These are phyloP conservation scores for Stichodactyla mertensii DNA, from an alignment of 64 coral and sea anemone genomes.

Conservation along the genomic window DNA sequence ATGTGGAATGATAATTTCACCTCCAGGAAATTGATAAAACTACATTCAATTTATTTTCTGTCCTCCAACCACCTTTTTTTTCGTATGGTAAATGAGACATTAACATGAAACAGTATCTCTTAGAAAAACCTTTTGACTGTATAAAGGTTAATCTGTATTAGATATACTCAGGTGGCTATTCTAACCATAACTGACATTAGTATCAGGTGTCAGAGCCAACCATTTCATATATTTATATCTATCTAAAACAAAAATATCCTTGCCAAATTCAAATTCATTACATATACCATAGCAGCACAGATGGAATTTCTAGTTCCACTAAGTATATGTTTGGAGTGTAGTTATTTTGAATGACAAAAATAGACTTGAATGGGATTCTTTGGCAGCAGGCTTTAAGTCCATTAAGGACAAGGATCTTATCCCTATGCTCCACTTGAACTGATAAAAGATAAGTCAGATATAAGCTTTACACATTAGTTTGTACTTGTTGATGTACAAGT, in stretches of 20 bases:
- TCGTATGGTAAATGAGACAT: neutral
- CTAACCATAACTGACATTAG: neutral
- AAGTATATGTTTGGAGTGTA: neutral
- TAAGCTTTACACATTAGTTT: conserved; percentile 1
- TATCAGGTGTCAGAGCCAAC: neutral
- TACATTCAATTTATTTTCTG: neutral
- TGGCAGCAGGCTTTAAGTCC: neutral
- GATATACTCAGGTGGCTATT: neutral
- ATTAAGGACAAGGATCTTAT: conserved; percentile 10
- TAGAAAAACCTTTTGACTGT: neutral
- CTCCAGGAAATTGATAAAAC: neutral
- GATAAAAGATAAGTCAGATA: conserved; percentile 9
- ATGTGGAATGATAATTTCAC: neutral
- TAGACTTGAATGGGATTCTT: neutral
- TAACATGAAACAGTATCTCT: neutral
- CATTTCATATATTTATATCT: too few species aligned
- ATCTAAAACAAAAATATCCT: too few species aligned
- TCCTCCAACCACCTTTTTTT: neutral
- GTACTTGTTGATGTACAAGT: neutral
- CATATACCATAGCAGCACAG: neutral
- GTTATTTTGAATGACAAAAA: neutral
- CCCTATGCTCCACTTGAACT: neutral
- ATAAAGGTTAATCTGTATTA: neutral
- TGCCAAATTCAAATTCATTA: neutral
- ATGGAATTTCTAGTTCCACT: neutral